Evolutionary conservation across 2,888 invertebrate genomes (phyloP), one percentile per base, ranked within the genome.

Genomic region (Pachymerium ferrugineum): DNA sequence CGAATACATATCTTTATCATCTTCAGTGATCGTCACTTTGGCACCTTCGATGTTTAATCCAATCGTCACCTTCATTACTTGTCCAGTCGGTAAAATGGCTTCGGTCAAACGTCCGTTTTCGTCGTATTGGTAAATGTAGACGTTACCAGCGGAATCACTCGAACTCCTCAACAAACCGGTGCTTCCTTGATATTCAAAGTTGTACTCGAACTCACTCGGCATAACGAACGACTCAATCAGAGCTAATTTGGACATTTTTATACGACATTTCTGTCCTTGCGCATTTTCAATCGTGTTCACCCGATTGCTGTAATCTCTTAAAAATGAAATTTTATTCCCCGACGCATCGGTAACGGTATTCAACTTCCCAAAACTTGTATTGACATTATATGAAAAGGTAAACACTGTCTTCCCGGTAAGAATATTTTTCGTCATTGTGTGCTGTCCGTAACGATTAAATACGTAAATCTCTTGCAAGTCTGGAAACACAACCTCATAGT

Each of bases 351-450:
- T 94, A 1, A 98, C 95, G 22, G 81, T 80, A 54, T 81, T 81
- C 73, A 98, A 85, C 80, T 94, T 93, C 81, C 97, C 97, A 70
- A 94, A 96, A 81, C 94, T 82, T 0, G 84, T 84, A 77, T 85
- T 84, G 10, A 84, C 83, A 75, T 82, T 83, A 85, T 98, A 98
- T 28, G 96, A 87, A 86, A 98, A 98, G 70, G 94, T 93, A 83
- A 97, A 97, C 81, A 95, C 88, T 4, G 92, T 92, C 83, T 94
- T 93, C 70, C 93, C 94, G n/a, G 97, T 97, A 69, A 97, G 92
- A 75, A 97, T 85, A 83, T 97, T 96, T 82, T 92, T 93, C 1
- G 97, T 97, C 29, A 92, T 91, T 29, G 94, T 91, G 83, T 99
- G 99, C 82, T 97, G 97, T 0, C 99, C 98, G 81, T 94, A 95